These are phyloP conservation scores for Chaenogobius annularis DNA, from an alignment of 2,113 vertebrate species.

Conservation along the genomic window DNA sequence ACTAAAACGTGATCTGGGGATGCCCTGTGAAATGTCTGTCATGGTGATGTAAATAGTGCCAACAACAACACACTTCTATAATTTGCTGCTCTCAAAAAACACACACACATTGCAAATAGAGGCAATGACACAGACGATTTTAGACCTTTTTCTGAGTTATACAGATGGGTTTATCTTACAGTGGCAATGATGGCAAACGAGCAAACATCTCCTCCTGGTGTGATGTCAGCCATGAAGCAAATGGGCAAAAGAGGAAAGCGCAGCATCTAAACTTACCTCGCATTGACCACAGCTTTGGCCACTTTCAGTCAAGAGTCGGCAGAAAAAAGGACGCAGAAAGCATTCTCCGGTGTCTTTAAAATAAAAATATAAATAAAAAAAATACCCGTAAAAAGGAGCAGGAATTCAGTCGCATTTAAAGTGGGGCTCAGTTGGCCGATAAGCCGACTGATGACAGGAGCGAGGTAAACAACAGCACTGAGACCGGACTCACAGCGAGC, in stretches of 20 bases:
- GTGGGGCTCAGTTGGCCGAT: constrained; percentile 50
- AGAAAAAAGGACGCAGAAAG: constrained; percentile 53
- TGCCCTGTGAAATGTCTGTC: background rate
- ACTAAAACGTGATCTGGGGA: background rate
- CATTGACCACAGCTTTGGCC: constrained; percentile 70
- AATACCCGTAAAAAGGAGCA: constrained; percentile 80
- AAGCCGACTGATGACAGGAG: constrained; percentile 54
- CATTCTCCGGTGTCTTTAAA: constrained; percentile 55
- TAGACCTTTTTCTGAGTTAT: background rate
- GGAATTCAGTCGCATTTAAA: constrained; percentile 66
- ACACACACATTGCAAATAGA: background rate
- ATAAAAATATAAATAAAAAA: constrained; percentile 30
- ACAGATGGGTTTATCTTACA: background rate
- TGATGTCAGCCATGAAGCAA: background rate
- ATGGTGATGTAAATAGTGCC: background rate
- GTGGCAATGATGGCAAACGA: background rate
- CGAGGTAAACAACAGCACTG: constrained; percentile 69
- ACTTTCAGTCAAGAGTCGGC: constrained; percentile 66
- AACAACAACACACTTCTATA: background rate
- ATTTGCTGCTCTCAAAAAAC: background rate
- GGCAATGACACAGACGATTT: background rate
- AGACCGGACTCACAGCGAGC: constrained; percentile 57
- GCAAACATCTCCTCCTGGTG: background rate
- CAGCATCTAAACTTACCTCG: constrained; percentile 59
- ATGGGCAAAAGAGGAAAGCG: background rate